These are phyloP conservation scores for Drosophila setosimentum DNA, from an alignment of 2,888 invertebrate genomes.

Conservation along the genomic window DNA sequence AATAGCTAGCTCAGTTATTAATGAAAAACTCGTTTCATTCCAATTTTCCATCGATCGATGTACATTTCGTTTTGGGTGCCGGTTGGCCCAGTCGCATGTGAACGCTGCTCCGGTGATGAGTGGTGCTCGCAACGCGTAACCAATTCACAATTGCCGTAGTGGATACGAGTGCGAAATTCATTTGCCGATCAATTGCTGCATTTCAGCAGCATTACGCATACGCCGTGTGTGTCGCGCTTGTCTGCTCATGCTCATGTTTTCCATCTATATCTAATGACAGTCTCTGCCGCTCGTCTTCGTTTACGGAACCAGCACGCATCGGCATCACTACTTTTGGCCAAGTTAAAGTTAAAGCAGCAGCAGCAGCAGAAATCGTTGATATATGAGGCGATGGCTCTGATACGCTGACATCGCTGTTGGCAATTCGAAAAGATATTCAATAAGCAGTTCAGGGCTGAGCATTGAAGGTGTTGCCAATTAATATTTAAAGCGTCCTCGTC, in stretches of 20 bases:
- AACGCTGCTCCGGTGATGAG: constrained; percentile 59
- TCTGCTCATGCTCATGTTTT: constrained; percentile 22
- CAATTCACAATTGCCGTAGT: constrained; percentile 26
- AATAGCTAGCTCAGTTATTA: constrained; percentile 47
- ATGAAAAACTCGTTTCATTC: constrained; percentile 69
- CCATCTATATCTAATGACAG: constrained; percentile 53
- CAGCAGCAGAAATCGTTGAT: constrained; percentile 26
- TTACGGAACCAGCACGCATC: constrained; percentile 56
- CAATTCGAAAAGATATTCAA: constrained; percentile 64
- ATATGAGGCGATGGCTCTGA: constrained; percentile 46
- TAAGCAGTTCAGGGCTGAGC: constrained; percentile 77
- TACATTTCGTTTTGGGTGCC: constrained; percentile 20
- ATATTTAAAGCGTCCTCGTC: constrained; percentile 64
- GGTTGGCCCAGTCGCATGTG: constrained; percentile 65
- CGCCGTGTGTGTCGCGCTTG: constrained; percentile 47
- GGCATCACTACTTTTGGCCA: constrained; percentile 15
- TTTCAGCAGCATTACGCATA: constrained; percentile 54
- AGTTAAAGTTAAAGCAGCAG: constrained; percentile 9
- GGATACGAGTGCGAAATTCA: constrained; percentile 20
- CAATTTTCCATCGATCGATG: constrained; percentile 62
- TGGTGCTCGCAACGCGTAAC: constrained; percentile 38
- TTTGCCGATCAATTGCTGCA: constrained; percentile 31
- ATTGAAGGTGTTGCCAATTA: constrained; percentile 78
- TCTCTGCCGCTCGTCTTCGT: constrained; percentile 31
- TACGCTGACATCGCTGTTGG: constrained; percentile 18